Evolutionary conservation across 2,797 vertebrate genomes (phyloP).

Genomic region (Pseudomugil gertrudae): DNA sequence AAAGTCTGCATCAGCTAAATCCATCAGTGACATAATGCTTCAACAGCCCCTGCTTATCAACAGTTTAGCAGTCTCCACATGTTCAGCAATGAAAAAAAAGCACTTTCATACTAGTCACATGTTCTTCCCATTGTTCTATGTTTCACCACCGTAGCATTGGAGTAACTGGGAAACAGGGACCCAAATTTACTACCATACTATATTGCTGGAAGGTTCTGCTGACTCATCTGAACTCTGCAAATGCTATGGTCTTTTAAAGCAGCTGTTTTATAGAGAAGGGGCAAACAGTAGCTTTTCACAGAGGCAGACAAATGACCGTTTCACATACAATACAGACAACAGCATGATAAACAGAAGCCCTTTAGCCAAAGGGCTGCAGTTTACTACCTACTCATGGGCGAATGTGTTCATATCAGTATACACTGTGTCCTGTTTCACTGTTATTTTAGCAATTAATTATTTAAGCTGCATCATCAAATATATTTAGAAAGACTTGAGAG

Average conservation of each 20-base stretch:
- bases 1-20: neutral
- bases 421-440: too few species aligned
- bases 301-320: constrained; percentile 49
- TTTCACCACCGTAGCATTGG: constrained; percentile 19
- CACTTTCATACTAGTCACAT: constrained; percentile 17
- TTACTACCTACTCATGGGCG: constrained; percentile 8
- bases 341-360: constrained; percentile 50
- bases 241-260: constrained; percentile 50
- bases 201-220: constrained; percentile 68
- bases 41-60: neutral
- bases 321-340: constrained; percentile 65
- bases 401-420: constrained; percentile 14
- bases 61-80: neutral
- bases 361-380: constrained; percentile 25
- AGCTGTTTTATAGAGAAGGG: constrained; percentile 52
- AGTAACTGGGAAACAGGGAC: constrained; percentile 29
- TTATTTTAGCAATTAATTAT: too few species aligned
- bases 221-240: constrained; percentile 60
- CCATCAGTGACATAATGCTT: neutral
- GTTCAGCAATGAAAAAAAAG: neutral
- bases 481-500: too few species aligned
- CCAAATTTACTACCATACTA: constrained; percentile 39
- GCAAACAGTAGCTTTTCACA: constrained; percentile 61
- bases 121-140: constrained; percentile 45
- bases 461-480: too few species aligned